These are phyloP conservation scores for Hypanus sabinus DNA, from an alignment of 2,113 vertebrate species.

Conservation along the genomic window DNA sequence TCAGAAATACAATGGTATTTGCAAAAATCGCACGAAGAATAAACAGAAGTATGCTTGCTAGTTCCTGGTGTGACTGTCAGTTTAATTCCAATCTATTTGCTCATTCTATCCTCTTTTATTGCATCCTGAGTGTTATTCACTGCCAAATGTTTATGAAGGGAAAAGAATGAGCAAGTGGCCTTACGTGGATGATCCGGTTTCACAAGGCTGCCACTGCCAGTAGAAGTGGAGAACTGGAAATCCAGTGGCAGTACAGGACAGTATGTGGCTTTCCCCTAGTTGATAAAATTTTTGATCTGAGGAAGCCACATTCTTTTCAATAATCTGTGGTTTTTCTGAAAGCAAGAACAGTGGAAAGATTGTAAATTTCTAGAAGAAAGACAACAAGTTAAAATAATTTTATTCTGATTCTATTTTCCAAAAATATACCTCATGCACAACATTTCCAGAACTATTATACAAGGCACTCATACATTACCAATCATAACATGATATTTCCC, in stretches of 20 bases:
- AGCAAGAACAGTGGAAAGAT: not conserved
- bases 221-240: constrained; percentile 59
- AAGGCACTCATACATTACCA: too few relatives aligned
- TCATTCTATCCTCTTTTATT: not conserved
- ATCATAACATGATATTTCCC: too few relatives aligned
- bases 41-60: not conserved
- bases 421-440: too few relatives aligned
- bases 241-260: constrained; percentile 66
- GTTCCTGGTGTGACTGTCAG: constrained; percentile 37
- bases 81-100: not conserved
- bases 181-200: constrained; percentile 41
- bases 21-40: not conserved
- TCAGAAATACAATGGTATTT: constrained; percentile 6
- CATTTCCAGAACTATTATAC: too few relatives aligned
- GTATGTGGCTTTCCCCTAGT: constrained; percentile 52
- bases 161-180: constrained; percentile 43
- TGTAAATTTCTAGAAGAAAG: not conserved
- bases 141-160: constrained; percentile 46
- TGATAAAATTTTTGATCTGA: constrained; percentile 48
- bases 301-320: constrained; percentile 59
- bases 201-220: constrained; percentile 79
- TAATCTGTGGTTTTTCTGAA: constrained; percentile 74
- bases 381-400: constrained; percentile 17
- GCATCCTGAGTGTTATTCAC: constrained; percentile 45
- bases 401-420: constrained; percentile 43